phyloP scores from a whole-genome alignment of 1,140 invertebrate genomes.

The Panagrolaimus sp. region DNA sequence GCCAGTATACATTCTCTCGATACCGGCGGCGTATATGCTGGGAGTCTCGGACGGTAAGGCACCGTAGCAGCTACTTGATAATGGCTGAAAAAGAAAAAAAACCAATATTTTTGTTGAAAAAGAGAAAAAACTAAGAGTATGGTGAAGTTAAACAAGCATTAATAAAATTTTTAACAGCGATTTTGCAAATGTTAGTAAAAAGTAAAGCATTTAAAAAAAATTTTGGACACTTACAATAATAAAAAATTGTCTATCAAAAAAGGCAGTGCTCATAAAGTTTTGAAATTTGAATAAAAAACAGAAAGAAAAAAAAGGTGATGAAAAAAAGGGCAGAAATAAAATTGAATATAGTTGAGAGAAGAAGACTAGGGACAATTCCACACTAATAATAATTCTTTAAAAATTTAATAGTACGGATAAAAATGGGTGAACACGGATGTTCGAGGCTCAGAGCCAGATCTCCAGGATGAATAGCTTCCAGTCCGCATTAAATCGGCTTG shows the following conservation, averaged over 20 bases:
- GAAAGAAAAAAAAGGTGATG: too few relatives aligned
- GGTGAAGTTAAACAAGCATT: neutral
- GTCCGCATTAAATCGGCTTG: conserved; percentile 58
- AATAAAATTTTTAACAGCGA: neutral
- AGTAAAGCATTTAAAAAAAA: neutral
- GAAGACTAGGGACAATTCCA: too few relatives aligned
- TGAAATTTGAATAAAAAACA: conserved; percentile 17
- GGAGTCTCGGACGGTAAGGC: conserved; percentile 17
- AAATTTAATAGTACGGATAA: conserved; percentile 56
- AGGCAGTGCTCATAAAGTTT: conserved; percentile 13
- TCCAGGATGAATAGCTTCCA: conserved; percentile 42
- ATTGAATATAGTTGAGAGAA: too few relatives aligned
- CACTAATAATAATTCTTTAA: conserved; percentile 5
- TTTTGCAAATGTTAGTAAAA: neutral
- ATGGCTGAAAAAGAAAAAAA: conserved; percentile 17
- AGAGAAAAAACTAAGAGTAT: neutral
- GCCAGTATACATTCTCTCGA: conserved; percentile 30
- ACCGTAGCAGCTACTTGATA: conserved; percentile 15
- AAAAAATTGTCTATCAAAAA: neutral
- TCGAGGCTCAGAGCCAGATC: conserved; percentile 47
- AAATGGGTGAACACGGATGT: conserved; percentile 56
- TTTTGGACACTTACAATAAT: conserved; percentile 13
- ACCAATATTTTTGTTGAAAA: neutral
- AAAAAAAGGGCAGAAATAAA: too few relatives aligned
- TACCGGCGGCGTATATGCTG: conserved; percentile 25